phyloP scores from a whole-genome alignment of 2,797 vertebrate genomes.

The Lepus townsendii region DNA sequence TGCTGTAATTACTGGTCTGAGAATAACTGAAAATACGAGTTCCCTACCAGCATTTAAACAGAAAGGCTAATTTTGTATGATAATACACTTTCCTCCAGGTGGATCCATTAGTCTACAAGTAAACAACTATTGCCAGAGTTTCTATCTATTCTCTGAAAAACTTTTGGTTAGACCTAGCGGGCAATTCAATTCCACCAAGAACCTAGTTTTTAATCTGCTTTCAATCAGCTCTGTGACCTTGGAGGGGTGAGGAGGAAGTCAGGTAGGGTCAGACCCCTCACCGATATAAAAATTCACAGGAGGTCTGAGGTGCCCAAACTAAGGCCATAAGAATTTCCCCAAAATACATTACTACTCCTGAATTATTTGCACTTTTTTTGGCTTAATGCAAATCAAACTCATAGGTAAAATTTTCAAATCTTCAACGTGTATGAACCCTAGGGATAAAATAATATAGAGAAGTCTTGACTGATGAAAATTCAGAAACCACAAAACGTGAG shows the following conservation, averaged over 20 bases:
- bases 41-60: slow-evolving; percentile 40
- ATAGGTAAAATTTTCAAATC: not conserved
- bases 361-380: slow-evolving; percentile 11
- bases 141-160: slow-evolving; percentile 19
- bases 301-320: not conserved
- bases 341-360: not conserved
- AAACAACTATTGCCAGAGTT: not conserved
- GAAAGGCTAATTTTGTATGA: slow-evolving; percentile 32
- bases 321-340: not conserved
- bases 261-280: not conserved
- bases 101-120: not conserved
- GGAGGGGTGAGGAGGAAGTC: not conserved
- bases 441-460: slow-evolving; percentile 41
- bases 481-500: slow-evolving; percentile 13
- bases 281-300: not conserved
- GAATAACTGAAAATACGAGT: slow-evolving; percentile 26
- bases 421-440: not conserved
- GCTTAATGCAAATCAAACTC: slow-evolving; percentile 12
- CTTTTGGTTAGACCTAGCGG: not conserved
- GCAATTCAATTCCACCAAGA: not conserved
- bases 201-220: slow-evolving; percentile 34
- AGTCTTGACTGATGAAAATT: not conserved
- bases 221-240: slow-evolving; percentile 12
- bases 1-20: slow-evolving; percentile 12
- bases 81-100: slow-evolving; percentile 22